These are phyloP conservation scores for Heliconius aoede DNA, from an alignment of 2,888 invertebrate species.

Conservation along the genomic window DNA sequence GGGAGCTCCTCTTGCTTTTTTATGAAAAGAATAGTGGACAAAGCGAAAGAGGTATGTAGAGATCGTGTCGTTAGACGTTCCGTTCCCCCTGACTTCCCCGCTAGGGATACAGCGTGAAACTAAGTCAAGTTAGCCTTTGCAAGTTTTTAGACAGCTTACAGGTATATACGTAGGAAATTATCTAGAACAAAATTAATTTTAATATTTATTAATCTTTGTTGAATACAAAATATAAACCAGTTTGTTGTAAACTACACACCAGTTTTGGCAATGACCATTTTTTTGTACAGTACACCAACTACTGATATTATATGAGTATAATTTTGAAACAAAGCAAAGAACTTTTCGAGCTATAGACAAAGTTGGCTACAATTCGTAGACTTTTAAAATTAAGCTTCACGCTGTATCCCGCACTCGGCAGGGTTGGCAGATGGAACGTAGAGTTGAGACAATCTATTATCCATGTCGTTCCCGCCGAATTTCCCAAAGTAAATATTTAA, in stretches of 20 bases:
- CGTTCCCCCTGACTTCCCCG: no score
- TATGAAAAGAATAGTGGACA: no score
- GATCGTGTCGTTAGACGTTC: no score
- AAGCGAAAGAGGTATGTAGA: no score
- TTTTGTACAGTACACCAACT: not conserved
- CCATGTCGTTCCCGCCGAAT: no score
- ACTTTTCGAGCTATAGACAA: not conserved
- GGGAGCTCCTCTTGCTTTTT: no score
- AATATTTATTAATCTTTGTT: not conserved
- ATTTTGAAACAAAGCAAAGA: constrained; percentile 9
- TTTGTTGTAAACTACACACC: constrained; percentile 7
- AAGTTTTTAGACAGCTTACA: not conserved
- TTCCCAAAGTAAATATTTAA: no score
- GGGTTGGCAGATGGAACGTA: no score
- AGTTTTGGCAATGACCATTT: constrained; percentile 4
- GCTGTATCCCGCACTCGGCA: no score
- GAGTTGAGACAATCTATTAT: no score
- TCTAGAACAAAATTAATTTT: no score
- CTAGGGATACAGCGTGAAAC: no score
- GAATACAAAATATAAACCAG: constrained; percentile 5
- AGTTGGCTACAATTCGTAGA: not conserved
- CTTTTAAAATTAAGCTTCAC: not conserved
- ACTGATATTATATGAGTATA: not conserved
- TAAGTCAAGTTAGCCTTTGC: not conserved
- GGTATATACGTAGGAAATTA: not conserved